Conservation (phyloP, 2,113 vertebrate species). For the Sapayoa aenigma region DNA sequence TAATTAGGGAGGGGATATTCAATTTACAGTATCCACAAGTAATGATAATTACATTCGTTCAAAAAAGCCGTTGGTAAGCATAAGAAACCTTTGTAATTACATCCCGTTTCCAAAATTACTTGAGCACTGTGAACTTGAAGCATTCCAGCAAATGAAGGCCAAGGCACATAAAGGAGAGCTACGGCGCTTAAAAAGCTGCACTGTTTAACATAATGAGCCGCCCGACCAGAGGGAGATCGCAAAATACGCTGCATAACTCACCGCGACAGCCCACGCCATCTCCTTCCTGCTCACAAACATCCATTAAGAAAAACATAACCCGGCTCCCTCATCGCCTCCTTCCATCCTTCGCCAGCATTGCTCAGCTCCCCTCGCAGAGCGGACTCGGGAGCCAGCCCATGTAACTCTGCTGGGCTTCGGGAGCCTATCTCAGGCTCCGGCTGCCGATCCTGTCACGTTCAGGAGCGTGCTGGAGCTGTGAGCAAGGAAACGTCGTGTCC, state of each 20-base stretch:
- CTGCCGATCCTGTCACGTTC: not conserved
- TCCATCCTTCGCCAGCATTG: not conserved
- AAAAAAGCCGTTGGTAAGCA: conserved; percentile 85
- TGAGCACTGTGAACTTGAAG: conserved; percentile 74
- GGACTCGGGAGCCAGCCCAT: not conserved
- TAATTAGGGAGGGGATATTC: conserved; percentile 83
- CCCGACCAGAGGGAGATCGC: conserved; percentile 53
- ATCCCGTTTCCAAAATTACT: conserved; percentile 77
- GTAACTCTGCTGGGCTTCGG: not conserved
- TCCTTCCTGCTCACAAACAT: conserved; percentile 65
- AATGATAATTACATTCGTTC: conserved; percentile 83
- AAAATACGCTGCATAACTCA: conserved; percentile 65
- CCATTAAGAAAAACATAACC: conserved; percentile 57
- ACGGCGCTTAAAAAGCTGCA: conserved; percentile 65
- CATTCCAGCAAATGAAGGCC: conserved; percentile 85
- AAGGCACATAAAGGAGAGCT: conserved; percentile 75
- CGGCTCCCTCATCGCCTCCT: conserved; percentile 23
- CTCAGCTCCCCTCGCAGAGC: not conserved
- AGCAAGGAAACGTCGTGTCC: not conserved
- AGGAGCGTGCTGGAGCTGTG: not conserved
- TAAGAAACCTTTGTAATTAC: conserved; percentile 84
- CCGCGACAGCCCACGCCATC: conserved; percentile 65
- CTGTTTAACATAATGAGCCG: conserved; percentile 74
- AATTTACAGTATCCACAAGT: conserved; percentile 87
- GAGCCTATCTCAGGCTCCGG: not conserved